phyloP scores from a whole-genome alignment of 2,113 vertebrate species.

The Macaca nemestrina region DNA sequence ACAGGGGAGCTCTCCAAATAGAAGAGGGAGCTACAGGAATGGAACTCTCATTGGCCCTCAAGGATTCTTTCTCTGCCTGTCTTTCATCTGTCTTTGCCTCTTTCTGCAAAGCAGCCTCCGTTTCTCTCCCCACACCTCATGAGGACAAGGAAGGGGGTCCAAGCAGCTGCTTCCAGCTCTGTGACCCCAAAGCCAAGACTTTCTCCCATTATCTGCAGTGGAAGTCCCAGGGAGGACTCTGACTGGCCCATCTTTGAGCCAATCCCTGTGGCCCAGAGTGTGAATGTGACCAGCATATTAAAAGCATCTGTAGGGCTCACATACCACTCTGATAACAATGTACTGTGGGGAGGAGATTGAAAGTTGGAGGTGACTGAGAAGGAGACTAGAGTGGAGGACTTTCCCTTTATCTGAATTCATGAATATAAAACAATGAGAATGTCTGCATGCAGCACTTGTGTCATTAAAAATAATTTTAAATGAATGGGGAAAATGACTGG shows the following conservation, averaged over 20 bases:
- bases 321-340: not conserved
- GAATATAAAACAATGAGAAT: not conserved
- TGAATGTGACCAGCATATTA: not conserved
- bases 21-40: not conserved
- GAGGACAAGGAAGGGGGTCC: not conserved
- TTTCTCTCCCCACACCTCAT: not conserved
- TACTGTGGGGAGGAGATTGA: not conserved
- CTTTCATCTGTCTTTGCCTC: not conserved
- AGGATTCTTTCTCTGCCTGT: not conserved
- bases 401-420: not conserved
- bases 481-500: not conserved
- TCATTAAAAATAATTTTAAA: constrained; percentile 62
- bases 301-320: not conserved
- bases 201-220: not conserved
- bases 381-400: not conserved
- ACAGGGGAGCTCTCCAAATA: not conserved
- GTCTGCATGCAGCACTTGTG: not conserved
- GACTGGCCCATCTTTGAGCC: not conserved
- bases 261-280: not conserved
- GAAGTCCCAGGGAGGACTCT: not conserved
- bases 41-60: not conserved
- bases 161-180: not conserved
- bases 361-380: not conserved
- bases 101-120: not conserved
- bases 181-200: not conserved